These are phyloP conservation scores for Helarctos malayanus DNA, from an alignment of 2,797 vertebrate genomes.

Conservation along the genomic window DNA sequence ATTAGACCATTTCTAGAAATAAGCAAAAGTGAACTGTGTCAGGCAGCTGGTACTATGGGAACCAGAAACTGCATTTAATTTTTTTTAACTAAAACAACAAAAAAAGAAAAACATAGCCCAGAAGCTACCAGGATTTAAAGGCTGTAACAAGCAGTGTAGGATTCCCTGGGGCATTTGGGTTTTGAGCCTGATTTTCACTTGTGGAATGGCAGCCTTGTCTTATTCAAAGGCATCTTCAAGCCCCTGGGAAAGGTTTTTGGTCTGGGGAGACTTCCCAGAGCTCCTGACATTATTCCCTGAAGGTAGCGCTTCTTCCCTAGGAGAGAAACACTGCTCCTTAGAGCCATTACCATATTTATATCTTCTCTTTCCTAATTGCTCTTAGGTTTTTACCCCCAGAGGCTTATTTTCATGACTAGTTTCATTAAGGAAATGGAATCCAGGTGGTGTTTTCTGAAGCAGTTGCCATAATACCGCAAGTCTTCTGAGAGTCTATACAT, in stretches of 20 bases:
- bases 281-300: constrained; percentile 1
- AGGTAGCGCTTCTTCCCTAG: not conserved
- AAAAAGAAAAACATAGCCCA: not conserved
- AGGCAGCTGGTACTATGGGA: not conserved
- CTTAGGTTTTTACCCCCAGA: not conserved
- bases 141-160: not conserved
- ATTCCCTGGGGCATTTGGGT: not conserved
- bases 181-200: not conserved
- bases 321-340: constrained; percentile 18
- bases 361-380: constrained; percentile 50
- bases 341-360: not conserved
- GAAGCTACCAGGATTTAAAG: not conserved
- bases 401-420: constrained; percentile 45
- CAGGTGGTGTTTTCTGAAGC: constrained; percentile 53
- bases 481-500: not conserved
- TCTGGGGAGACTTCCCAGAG: not conserved
- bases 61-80: not conserved
- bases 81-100: not conserved
- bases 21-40: not conserved
- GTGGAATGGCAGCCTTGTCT: not conserved
- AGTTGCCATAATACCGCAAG: constrained; percentile 14
- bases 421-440: constrained; percentile 43
- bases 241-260: not conserved
- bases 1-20: constrained; percentile 19
- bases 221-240: not conserved